Percentiles rank a stretch among this genome's conserved stretches.
Evolutionary conservation across 2,113 vertebrate species (phyloP).

Genomic region (Epinephelus cyanopodus): DNA sequence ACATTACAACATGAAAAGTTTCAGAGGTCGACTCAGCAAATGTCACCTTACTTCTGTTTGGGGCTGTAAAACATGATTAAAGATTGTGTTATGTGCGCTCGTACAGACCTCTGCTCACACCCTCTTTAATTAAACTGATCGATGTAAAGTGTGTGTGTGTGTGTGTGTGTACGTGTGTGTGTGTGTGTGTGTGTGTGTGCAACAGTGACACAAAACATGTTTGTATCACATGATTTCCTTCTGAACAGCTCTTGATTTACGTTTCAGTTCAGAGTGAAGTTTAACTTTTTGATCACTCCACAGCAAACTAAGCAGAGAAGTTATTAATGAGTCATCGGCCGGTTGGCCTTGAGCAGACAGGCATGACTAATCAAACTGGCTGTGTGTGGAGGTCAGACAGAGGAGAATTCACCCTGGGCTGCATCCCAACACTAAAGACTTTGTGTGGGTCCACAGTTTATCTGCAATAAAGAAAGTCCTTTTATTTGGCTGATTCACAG

Average conservation of each 20-base stretch:
- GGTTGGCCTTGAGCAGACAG: background rate
- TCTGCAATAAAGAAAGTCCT: too few relatives aligned
- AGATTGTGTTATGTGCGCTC: background rate
- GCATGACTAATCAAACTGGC: conserved; percentile 41
- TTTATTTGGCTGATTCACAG: conserved; percentile 11
- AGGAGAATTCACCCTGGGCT: background rate
- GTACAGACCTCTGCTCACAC: background rate
- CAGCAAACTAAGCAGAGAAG: background rate
- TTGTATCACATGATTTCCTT: background rate
- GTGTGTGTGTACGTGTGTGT: background rate
- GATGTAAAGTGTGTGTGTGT: background rate
- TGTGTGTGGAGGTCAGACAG: conserved; percentile 10
- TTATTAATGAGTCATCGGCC: background rate
- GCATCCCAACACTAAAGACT: background rate
- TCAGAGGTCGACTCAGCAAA: background rate
- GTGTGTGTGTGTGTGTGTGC: background rate
- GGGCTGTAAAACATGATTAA: background rate
- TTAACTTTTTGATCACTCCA: background rate
- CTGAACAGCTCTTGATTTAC: background rate
- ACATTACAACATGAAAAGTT: too few relatives aligned
- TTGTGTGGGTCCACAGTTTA: background rate
- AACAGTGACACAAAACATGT: background rate
- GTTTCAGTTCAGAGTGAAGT: background rate
- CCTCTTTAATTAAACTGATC: background rate
- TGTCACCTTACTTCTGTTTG: background rate